Conservation (phyloP, 2,113 vertebrate genomes). For the Cyanoderma ruficeps region DNA sequence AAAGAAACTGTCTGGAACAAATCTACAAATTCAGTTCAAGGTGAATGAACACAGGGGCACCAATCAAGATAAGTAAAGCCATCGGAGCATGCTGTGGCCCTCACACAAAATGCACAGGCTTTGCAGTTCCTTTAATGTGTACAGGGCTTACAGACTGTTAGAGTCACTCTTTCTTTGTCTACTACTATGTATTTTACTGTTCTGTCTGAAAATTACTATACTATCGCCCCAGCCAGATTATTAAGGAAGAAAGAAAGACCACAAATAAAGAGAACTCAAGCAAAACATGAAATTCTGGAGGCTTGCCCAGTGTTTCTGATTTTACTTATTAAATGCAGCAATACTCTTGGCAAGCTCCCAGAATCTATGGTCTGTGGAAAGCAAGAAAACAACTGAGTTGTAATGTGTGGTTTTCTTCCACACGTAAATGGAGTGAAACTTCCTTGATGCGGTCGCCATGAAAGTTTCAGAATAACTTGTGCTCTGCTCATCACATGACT, state of each 20-base stretch:
- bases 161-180: not conserved
- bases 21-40: not conserved
- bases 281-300: slow-evolving; percentile 83
- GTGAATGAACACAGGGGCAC: not conserved
- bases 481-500: not conserved
- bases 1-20: not conserved
- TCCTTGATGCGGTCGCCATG: slow-evolving; percentile 44
- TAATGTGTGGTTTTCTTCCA: slow-evolving; percentile 67
- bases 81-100: not conserved
- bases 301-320: slow-evolving; percentile 82
- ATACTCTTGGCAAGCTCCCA: slow-evolving; percentile 82
- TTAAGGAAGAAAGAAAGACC: slow-evolving; percentile 67
- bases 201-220: slow-evolving; percentile 61
- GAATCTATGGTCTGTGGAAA: slow-evolving; percentile 68
- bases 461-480: slow-evolving; percentile 52
- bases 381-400: slow-evolving; percentile 61
- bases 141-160: not conserved
- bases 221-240: slow-evolving; percentile 57
- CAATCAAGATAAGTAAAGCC: not conserved
- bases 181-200: slow-evolving; percentile 39
- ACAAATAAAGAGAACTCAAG: slow-evolving; percentile 80
- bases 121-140: not conserved
- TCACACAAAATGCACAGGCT: not conserved
- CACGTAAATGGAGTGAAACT: slow-evolving; percentile 45
- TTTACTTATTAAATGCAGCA: slow-evolving; percentile 90